A percentile compares a stretch with the other conserved stretches of the same genome.
phyloP scores from a whole-genome alignment of 2,888 invertebrate species.

The Drymonia ruficornis region DNA sequence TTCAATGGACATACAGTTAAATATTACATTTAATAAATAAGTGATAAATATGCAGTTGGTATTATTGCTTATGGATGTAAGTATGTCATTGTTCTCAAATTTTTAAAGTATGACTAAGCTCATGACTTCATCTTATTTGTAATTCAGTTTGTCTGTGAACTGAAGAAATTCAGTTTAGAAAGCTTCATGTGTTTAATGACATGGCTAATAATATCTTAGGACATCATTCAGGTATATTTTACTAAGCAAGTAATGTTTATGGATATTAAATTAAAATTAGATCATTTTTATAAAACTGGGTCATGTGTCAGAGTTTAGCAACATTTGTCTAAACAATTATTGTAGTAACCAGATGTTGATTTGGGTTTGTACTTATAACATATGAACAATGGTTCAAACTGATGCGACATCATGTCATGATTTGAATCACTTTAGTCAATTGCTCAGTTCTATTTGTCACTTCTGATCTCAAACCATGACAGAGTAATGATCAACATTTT shows the following conservation, averaged over 20 bases:
- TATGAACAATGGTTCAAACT: constrained; percentile 45
- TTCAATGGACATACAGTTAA: constrained; percentile 32
- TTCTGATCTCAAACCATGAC: constrained; percentile 76
- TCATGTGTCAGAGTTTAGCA: constrained; percentile 41
- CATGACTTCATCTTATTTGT: constrained; percentile 30
- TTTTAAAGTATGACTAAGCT: constrained; percentile 22
- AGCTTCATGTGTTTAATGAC: constrained; percentile 16
- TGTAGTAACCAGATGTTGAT: constrained; percentile 32
- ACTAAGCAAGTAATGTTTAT: constrained; percentile 40
- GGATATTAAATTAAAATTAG: constrained; percentile 39
- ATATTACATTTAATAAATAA: constrained; percentile 29
- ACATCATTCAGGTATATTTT: constrained; percentile 37
- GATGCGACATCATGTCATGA: constrained; percentile 61
- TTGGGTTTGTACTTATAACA: constrained; percentile 64
- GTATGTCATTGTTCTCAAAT: constrained; percentile 20
- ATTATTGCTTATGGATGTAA: constrained; percentile 16
- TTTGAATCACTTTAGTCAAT: constrained; percentile 58
- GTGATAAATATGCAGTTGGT: constrained; percentile 35
- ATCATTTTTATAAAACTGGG: constrained; percentile 42
- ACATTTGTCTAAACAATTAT: constrained; percentile 27
- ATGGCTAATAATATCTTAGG: constrained; percentile 39
- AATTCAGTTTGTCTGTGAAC: constrained; percentile 26
- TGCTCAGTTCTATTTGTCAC: constrained; percentile 63
- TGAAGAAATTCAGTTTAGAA: constrained; percentile 8
- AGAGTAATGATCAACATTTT: constrained; percentile 82